A percentile compares a stretch with the other conserved stretches of the same genome.
Evolutionary conservation across 2,113 vertebrate species (phyloP).

Genomic region (Pterocles burchelli): DNA sequence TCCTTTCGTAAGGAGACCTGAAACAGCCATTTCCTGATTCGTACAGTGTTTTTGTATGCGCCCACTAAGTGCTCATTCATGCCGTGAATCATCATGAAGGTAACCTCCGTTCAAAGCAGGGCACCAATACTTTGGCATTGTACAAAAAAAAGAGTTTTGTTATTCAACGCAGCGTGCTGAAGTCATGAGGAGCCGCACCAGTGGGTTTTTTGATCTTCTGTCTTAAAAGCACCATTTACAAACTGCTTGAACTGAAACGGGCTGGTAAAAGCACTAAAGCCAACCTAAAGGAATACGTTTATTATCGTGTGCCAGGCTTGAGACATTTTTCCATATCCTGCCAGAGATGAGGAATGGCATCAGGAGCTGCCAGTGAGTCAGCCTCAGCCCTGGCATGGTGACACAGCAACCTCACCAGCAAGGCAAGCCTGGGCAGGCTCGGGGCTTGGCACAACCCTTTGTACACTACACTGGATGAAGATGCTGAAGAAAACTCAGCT

Average conservation of each 20-base stretch:
- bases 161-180: background rate
- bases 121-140: background rate
- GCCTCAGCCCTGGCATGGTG: accelerated
- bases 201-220: background rate
- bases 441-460: accelerated
- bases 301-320: background rate
- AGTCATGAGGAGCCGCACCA: background rate
- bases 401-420: background rate
- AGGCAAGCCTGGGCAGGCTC: background rate
- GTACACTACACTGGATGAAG: accelerated
- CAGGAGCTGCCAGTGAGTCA: background rate
- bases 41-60: background rate
- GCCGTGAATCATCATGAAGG: conserved; percentile 53
- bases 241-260: accelerated
- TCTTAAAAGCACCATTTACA: background rate
- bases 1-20: conserved; percentile 48
- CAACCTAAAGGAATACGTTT: background rate
- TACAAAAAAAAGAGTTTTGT: background rate
- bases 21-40: conserved; percentile 58
- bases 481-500: background rate
- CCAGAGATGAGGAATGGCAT: background rate
- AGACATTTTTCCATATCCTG: conserved; percentile 15
- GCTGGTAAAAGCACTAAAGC: background rate
- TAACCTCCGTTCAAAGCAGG: conserved; percentile 36
- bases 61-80: conserved; percentile 35